Evolutionary conservation across 92 coral and sea anemone species (phyloP).

Genomic region (Palythoa caribaeorum): DNA sequence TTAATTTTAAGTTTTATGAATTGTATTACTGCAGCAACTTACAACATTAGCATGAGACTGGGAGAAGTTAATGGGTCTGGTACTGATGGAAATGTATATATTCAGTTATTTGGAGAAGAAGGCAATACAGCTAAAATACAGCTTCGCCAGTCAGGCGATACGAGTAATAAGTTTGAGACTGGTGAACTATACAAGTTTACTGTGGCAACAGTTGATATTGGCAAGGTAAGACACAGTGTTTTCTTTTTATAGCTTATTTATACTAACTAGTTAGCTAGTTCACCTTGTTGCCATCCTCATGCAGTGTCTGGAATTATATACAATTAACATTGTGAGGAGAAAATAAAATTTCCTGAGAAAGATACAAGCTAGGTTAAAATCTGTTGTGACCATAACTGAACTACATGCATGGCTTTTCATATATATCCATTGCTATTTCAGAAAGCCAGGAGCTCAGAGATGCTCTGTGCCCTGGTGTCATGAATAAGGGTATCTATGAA

Average conservation of each 20-base stretch:
- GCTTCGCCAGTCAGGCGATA: conserved; percentile 90
- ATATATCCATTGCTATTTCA: no score
- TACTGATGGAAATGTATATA: conserved; percentile 95
- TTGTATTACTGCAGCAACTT: conserved; percentile 66
- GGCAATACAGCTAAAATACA: conserved; percentile 93
- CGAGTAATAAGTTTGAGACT: conserved; percentile 72
- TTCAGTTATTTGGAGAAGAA: conserved; percentile 89
- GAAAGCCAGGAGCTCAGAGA: no score
- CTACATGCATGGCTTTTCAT: no score
- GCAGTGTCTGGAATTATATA: no score
- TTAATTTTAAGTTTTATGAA: background rate
- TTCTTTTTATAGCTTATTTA: background rate
- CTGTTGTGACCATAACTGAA: no score
- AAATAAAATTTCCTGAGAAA: no score
- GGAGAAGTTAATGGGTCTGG: conserved; percentile 95
- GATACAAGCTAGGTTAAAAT: no score
- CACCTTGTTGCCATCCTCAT: no score
- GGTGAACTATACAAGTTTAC: conserved; percentile 89
- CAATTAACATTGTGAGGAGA: no score
- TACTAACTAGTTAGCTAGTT: no score
- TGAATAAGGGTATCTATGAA: no score
- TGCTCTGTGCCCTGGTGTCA: no score
- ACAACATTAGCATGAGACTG: conserved; percentile 87
- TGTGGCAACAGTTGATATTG: conserved; percentile 87
- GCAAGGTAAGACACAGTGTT: conserved; percentile 69